Conservation (phyloP, 2,797 vertebrate species). For the Salmo trutta region DNA sequence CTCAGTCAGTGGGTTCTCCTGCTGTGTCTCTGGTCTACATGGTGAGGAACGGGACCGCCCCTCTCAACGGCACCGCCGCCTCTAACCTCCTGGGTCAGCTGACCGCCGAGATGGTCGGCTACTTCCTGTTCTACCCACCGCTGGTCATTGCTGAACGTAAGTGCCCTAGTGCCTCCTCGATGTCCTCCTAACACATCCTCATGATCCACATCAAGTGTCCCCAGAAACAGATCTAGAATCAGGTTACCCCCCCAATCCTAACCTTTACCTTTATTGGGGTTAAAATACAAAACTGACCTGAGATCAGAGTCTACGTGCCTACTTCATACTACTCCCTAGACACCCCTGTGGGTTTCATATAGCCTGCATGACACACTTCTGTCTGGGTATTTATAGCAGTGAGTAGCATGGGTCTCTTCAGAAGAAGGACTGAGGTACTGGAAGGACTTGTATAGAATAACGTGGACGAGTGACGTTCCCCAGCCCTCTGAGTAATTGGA, state of each 20-base stretch:
- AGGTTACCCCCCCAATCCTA: neutral
- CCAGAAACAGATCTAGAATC: neutral
- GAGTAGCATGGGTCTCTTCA: slow-evolving; percentile 1
- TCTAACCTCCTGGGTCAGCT: slow-evolving; percentile 93
- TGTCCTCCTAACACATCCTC: neutral
- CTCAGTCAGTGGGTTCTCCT: slow-evolving; percentile 80
- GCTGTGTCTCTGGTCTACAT: slow-evolving; percentile 90
- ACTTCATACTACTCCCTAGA: neutral
- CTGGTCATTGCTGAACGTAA: slow-evolving; percentile 95
- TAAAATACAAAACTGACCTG: neutral
- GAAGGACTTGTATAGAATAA: neutral
- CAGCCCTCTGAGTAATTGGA: slow-evolving; percentile 40
- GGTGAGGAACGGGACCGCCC: slow-evolving; percentile 85
- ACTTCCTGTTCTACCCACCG: slow-evolving; percentile 96
- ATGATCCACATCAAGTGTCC: neutral
- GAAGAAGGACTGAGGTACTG: neutral
- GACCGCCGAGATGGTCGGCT: slow-evolving; percentile 94
- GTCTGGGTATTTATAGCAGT: slow-evolving; percentile 1
- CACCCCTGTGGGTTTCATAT: neutral
- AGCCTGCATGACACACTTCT: slow-evolving; percentile 6
- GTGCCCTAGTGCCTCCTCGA: slow-evolving; percentile 39
- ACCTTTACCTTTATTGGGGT: neutral
- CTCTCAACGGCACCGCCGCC: slow-evolving; percentile 89
- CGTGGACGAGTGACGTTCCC: slow-evolving; percentile 21
- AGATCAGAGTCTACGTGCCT: neutral